Percentiles rank a stretch among this genome's conserved stretches.
Evolutionary conservation across 2,797 vertebrate genomes (phyloP).

Genomic region (Lepus townsendii): DNA sequence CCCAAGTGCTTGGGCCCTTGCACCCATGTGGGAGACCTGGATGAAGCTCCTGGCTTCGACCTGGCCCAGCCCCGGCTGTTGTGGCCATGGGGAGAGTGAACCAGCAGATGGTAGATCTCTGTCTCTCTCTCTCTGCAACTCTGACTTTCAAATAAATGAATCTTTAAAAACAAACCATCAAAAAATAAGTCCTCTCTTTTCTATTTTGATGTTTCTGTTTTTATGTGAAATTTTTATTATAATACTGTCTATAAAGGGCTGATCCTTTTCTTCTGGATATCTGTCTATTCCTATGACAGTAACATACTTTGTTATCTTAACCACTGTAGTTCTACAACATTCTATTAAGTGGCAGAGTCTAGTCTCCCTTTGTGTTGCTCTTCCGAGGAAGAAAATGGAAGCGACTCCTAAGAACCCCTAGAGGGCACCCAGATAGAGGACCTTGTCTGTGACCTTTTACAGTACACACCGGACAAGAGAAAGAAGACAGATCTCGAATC

Average conservation of each 20-base stretch:
- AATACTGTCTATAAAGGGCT: neutral
- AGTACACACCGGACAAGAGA: neutral
- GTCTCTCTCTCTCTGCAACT: too few species aligned
- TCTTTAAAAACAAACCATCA: too few species aligned
- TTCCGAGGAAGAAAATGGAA: neutral
- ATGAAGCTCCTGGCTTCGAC: too few species aligned
- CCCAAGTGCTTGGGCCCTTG: too few species aligned
- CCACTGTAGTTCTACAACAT: slow-evolving; percentile 14
- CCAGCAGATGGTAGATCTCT: too few species aligned
- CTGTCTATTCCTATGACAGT: neutral
- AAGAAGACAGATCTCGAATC: neutral
- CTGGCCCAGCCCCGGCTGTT: too few species aligned
- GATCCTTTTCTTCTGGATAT: neutral
- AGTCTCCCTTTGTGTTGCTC: neutral
- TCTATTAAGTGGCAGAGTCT: slow-evolving; percentile 23
- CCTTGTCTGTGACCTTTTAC: neutral
- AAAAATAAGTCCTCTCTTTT: neutral
- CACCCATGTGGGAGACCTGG: too few species aligned
- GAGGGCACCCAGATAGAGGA: neutral
- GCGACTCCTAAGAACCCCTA: neutral
- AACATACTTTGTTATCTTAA: slow-evolving; percentile 12
- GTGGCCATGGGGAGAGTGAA: too few species aligned
- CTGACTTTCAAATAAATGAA: too few species aligned
- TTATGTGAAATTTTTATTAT: neutral
- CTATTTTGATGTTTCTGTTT: slow-evolving; percentile 13